Evolutionary conservation across 53 echinoderm and acorn worm species (phyloP), one percentile per base, ranked within the genome.

Genomic region (Apostichopus leukothele): DNA sequence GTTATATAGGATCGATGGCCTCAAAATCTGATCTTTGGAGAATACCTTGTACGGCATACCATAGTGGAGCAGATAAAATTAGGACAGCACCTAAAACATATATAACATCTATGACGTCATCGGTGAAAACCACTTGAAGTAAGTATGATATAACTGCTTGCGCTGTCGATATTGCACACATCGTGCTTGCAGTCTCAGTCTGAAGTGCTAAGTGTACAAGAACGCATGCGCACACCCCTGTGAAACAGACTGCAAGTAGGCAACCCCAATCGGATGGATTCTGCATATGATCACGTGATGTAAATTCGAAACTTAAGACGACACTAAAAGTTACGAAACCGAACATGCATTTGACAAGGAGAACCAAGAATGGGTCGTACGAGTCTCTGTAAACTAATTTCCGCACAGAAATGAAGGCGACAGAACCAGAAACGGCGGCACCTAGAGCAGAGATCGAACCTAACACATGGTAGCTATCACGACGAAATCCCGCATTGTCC

Each of bases 111-210:
- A 63, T 23, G 19, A n/a, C 26, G 61, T 61, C 66, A 60, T 84
- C 84, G 1, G 84, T 84, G 4, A 84, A 84, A 84, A 60, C 20
- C 21, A 20, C 84, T 63, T 84, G 84, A 55, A 84, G 60, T 10
- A 84, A 55, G 55, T 63, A 84, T n/a, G 84, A 84, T 60, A 60
- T 13, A 55, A 84, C 16, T 21, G 66, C 84, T 26, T 84, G 53
- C 16, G 27, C 21, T 5, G 84, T 63, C 53, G 60, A 84, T 59
- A 84, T 55, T 26, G 55, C 52, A 10, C 53, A 55, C 9, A 84
- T 67, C 10, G 63, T 63, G 22, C 60, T 60, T 6, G 84, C 57
- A 59, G 55, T 23, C n/a, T 84, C 53, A 3, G 84, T 53, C 25
- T 84, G 21, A 19, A 84, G 63, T 7, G 84, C 84, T 9, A 12